Conservation (phyloP, 2,113 vertebrate species). For the Alethe diademata region DNA sequence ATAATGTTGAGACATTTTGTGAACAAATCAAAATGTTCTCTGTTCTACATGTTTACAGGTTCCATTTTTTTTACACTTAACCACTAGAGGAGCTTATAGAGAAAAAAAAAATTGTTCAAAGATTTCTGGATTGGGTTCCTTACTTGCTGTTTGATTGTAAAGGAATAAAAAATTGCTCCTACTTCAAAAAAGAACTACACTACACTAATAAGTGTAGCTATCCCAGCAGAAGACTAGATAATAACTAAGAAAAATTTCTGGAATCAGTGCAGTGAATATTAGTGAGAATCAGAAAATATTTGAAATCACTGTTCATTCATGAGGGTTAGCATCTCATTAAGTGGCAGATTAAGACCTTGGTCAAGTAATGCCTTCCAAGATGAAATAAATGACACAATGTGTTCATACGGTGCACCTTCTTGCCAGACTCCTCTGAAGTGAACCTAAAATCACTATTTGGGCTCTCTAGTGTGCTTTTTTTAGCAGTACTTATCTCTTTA, state of each 20-base stretch:
- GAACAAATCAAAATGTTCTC: neutral
- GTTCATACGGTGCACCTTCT: neutral
- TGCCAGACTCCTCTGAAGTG: neutral
- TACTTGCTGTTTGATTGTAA: neutral
- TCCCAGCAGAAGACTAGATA: neutral
- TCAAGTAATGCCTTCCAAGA: neutral
- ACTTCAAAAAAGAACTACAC: neutral
- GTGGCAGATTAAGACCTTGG: neutral
- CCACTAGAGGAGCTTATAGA: neutral
- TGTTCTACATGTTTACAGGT: neutral
- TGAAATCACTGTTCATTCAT: neutral
- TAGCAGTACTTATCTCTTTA: neutral
- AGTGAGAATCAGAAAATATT: neutral
- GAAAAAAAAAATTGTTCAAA: neutral
- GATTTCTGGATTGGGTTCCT: neutral
- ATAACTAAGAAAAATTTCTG: neutral
- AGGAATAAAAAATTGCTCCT: neutral
- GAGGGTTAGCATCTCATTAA: neutral
- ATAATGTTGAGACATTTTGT: neutral
- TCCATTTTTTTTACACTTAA: neutral
- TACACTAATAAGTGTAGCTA: neutral
- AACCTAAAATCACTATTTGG: neutral
- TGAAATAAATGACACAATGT: fast-evolving
- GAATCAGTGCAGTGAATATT: neutral
- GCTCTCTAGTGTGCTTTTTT: neutral